A percentile compares a stretch with the other conserved stretches of the same genome.
Conservation (phyloP, 2,113 vertebrate genomes). For the Alosa alosa region DNA sequence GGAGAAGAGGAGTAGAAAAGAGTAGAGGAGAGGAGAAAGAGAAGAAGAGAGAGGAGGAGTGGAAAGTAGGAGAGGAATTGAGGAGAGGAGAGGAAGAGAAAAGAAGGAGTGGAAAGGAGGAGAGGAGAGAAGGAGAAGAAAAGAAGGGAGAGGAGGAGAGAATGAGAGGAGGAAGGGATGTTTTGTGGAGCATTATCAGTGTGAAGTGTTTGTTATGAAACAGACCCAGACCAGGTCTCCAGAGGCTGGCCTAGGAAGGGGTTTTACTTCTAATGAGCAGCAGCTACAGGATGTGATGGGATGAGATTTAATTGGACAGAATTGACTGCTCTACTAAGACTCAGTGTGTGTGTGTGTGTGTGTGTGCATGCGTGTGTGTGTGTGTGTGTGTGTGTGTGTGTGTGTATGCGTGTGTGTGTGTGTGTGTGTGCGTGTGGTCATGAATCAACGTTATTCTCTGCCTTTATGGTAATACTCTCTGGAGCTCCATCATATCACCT, state of each 20-base stretch:
- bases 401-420: background rate
- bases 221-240: background rate
- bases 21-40: background rate
- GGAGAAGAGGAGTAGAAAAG: background rate
- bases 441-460: too few relatives aligned
- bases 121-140: background rate
- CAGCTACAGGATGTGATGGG: background rate
- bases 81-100: background rate
- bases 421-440: background rate
- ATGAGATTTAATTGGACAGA: background rate
- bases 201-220: background rate
- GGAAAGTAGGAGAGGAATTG: background rate
- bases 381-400: background rate
- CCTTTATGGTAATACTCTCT: too few relatives aligned
- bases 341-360: background rate
- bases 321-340: background rate
- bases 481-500: too few relatives aligned
- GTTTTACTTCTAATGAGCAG: background rate
- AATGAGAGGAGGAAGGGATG: background rate
- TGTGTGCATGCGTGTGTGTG: background rate
- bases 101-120: background rate
- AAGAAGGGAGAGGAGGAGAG: background rate
- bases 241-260: background rate
- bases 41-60: conserved; percentile 8
- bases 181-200: background rate